These are phyloP conservation scores for Caenorhabditis zanzibari DNA, from an alignment of 2,888 invertebrate genomes.

Conservation along the genomic window DNA sequence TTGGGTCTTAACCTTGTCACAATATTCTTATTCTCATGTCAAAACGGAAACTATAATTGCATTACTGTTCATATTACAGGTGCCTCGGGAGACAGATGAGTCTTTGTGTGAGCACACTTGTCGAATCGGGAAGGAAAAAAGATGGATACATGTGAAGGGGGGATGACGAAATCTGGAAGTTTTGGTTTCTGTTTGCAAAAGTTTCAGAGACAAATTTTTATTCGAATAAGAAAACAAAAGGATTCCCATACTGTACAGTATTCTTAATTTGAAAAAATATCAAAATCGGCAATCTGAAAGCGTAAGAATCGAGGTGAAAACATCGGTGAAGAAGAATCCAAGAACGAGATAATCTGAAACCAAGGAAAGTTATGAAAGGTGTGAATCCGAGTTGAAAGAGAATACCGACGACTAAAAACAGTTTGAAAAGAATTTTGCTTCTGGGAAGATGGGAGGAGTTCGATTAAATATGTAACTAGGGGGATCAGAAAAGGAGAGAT, in stretches of 20 bases:
- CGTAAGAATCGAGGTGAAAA: conserved; percentile 1
- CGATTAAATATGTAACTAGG: background rate
- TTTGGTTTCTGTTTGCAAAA: too few species aligned
- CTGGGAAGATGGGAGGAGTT: background rate
- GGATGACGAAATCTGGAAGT: too few species aligned
- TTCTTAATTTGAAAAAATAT: background rate
- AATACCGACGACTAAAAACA: background rate
- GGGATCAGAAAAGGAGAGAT: background rate
- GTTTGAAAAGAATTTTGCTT: background rate
- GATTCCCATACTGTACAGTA: background rate
- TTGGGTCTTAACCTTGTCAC: conserved; percentile 14
- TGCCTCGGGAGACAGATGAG: conserved; percentile 1
- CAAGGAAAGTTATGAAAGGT: conserved; percentile 24
- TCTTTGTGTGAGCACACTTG: conserved; percentile 5
- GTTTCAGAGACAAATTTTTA: too few species aligned
- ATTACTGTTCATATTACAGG: background rate
- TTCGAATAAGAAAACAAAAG: too few species aligned
- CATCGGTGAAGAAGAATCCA: background rate
- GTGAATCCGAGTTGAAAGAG: conserved; percentile 31
- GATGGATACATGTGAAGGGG: background rate
- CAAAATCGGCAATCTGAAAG: conserved; percentile 8
- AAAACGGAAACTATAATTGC: background rate
- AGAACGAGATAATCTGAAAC: conserved; percentile 18
- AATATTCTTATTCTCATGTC: background rate
- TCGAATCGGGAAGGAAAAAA: conserved; percentile 19